A percentile compares a stretch with the other conserved stretches of the same genome.
Conservation (phyloP, 2,888 invertebrate genomes). For the Argynnis bischoffii region DNA sequence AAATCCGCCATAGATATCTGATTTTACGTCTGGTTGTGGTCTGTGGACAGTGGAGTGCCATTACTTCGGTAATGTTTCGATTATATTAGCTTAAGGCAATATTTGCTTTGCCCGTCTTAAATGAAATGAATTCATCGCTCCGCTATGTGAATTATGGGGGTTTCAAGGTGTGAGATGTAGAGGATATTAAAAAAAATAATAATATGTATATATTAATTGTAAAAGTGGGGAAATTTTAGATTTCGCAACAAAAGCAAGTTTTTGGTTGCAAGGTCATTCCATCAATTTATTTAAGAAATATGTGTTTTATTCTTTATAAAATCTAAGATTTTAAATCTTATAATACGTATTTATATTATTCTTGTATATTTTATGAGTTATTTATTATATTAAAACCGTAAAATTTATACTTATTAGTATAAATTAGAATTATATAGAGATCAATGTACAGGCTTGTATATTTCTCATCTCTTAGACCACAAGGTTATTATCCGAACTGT, state of each 20-base stretch:
- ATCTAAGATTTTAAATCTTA: too few relatives aligned
- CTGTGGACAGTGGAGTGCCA: conserved; percentile 9
- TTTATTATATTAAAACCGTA: too few relatives aligned
- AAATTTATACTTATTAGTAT: too few relatives aligned
- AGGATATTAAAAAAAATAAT: neutral
- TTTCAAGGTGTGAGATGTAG: neutral
- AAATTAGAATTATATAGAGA: too few relatives aligned
- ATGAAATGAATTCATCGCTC: conserved; percentile 42
- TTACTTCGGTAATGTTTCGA: conserved; percentile 33
- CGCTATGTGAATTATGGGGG: conserved; percentile 28
- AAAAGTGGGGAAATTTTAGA: too few relatives aligned
- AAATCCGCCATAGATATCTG: conserved; percentile 6
- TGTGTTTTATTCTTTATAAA: too few relatives aligned
- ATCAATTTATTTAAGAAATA: too few relatives aligned
- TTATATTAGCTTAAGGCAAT: conserved; percentile 38
- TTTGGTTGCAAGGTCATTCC: too few relatives aligned
- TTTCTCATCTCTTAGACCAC: conserved; percentile 39
- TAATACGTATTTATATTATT: too few relatives aligned
- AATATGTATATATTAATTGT: neutral
- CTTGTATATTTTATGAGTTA: too few relatives aligned
- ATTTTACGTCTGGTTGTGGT: conserved; percentile 15
- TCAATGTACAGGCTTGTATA: neutral
- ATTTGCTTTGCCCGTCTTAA: conserved; percentile 42
- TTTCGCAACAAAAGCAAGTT: too few relatives aligned
- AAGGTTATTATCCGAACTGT: conserved; percentile 63